Evolutionary conservation across 2,113 vertebrate species (phyloP).

Genomic region (Tiliqua scincoides): DNA sequence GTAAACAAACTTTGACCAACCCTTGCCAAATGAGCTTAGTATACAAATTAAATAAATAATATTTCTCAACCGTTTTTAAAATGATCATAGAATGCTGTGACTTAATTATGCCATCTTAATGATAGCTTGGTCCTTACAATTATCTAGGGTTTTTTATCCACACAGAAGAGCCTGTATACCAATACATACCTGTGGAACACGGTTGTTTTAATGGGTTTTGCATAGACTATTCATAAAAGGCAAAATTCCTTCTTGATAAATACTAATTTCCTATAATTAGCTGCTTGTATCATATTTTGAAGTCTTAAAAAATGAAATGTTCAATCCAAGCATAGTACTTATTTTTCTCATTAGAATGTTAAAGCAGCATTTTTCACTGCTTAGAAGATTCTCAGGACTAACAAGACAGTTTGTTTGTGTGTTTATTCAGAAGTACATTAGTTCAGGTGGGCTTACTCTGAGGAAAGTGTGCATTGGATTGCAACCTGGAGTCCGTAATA

Average conservation of each 20-base stretch:
- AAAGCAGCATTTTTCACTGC: constrained; percentile 23
- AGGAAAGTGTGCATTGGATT: too few relatives aligned
- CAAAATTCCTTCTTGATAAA: not conserved
- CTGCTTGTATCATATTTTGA: constrained; percentile 2
- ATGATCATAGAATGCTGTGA: not conserved
- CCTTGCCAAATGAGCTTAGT: constrained; percentile 45
- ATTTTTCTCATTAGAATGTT: not conserved
- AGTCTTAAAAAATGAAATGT: constrained; percentile 14
- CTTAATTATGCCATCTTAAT: not conserved
- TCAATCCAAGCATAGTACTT: not conserved
- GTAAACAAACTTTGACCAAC: constrained; percentile 31
- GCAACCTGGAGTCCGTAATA: not conserved
- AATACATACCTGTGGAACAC: constrained; percentile 8
- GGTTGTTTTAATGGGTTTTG: not conserved
- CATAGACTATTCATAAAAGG: not conserved
- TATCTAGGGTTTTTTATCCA: not conserved
- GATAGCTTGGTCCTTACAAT: not conserved
- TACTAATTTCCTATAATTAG: constrained; percentile 16
- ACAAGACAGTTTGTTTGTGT: too few relatives aligned
- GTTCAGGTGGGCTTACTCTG: too few relatives aligned
- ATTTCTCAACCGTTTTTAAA: not conserved
- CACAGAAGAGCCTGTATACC: not conserved
- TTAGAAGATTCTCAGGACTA: constrained; percentile 19
- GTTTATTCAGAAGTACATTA: too few relatives aligned
- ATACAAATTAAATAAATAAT: not conserved